Evolutionary conservation across 2,113 vertebrate genomes (phyloP), one percentile per base, ranked within the genome.

Genomic region (Saiga tatarica): DNA sequence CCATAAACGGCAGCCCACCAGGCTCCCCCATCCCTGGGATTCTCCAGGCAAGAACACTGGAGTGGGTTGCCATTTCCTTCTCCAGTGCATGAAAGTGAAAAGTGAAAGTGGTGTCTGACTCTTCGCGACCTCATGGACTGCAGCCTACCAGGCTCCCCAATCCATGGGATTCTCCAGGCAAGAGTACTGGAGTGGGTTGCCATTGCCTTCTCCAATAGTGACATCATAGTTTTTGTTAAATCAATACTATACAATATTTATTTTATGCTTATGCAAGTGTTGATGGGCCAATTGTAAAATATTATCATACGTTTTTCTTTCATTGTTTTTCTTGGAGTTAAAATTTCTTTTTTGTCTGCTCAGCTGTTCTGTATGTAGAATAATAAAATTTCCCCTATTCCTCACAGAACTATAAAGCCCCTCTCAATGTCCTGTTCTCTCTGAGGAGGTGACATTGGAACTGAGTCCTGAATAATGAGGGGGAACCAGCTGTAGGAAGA

Each of bases 301-400:
- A 39, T 11, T 13, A 13, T 3, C 2, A 7, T 62, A 55, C 2
- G 1, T 30, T 92, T 79, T 93, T 67, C 39, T 50, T 67, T 9
- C 30, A 45, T 76, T 96, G 8, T 30, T 92, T 79, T 95, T 91
- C 50, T 50, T 67, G 90, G 64, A 86, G 42, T 84, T 62, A 45
- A 76, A 57, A 28, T 42, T 64, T 78, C 45, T 87, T 62, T 89
- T 78, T 60, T 71, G 9, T 36, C 64, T 26, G 33, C n/a, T 93
- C 16, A 47, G 30, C 81, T 83, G 25, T 60, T 60, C 26, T 95
- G 9, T 16, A 30, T 23, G 36, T n/a, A 9, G 19, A 16, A 47
- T 17, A 42, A 36, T 28, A 57, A 55, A 28, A 21, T 16, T 62
- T 55, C 81, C n/a, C 67, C 53, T 23, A 13, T 67, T 91, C 47